Conservation (phyloP, 2,888 invertebrate genomes). For the Acholoe squamosa region DNA sequence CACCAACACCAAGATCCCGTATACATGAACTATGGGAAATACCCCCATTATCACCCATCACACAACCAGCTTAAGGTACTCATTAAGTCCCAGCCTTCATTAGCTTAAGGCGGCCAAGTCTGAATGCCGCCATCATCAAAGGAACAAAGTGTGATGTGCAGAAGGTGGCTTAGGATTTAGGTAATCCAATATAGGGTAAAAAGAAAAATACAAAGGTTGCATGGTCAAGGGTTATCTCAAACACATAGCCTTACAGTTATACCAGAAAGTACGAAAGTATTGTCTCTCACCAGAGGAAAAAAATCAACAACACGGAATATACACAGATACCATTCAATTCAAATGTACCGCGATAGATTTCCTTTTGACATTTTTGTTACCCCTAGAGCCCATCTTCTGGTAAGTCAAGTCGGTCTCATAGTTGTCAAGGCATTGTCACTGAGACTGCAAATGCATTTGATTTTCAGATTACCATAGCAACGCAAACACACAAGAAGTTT, state of each 20-base stretch:
- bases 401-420: too few species aligned
- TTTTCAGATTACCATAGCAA: conserved; percentile 32
- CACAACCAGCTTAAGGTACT: conserved; percentile 15
- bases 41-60: neutral
- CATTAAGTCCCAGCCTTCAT: neutral
- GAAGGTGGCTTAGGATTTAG: neutral
- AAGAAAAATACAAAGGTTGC: too few species aligned
- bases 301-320: too few species aligned
- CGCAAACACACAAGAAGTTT: conserved; percentile 3
- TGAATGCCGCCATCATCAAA: neutral
- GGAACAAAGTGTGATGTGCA: neutral
- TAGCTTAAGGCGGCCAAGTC: neutral
- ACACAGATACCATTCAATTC: too few species aligned
- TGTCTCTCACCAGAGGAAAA: too few species aligned
- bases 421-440: neutral
- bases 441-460: conserved; percentile 5
- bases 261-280: too few species aligned
- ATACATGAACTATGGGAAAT: neutral
- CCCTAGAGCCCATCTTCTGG: too few species aligned
- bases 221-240: too few species aligned
- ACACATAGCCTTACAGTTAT: too few species aligned
- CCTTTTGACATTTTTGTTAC: too few species aligned
- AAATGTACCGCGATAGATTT: too few species aligned
- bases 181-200: too few species aligned
- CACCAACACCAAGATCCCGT: neutral